Base-by-base conservation (phyloP, 1,140 invertebrate species). In the Batillaria attramentaria region DNA sequence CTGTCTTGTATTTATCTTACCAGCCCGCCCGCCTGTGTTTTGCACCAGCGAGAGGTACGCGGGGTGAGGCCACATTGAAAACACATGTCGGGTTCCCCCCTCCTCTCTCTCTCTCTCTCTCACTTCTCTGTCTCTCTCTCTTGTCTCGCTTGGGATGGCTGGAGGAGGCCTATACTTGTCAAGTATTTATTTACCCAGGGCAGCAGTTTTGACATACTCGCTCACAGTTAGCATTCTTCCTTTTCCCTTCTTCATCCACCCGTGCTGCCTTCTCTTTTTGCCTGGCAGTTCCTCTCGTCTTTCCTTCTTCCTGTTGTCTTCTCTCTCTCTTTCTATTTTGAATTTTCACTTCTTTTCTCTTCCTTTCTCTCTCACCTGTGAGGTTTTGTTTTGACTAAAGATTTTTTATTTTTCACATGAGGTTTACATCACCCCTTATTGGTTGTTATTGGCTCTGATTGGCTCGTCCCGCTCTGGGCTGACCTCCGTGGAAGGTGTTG, bases 1-100 rank as follows among this genome's bases (percentile, higher is more conserved):
- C 57, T 80, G 77, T 73, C 69, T 77, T 78, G 72, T 83, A 77
- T 83, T 81, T 82, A 81, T 86, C 75, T 83, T 78, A 31, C 73
- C 72, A 60, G 62, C 33, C 62, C 65, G 57, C 35, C 60, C 62
- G 75, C 37, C 65, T 79, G 79, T 72, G 74, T 78, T 80, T 81
- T 78, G 70, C 81, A 75, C 70, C 72, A 60, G 50, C 42, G 62
- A 68, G 72, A 72, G 72, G 73, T 42, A 46, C 35, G 24, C 75
- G 68, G 70, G 75, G 65, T 65, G 62, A 77, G 62, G 77, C 68
- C 80, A 77, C 74, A 79, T 77, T 75, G 79, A 50, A 70, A 81
- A 78, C 83, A 82, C 66, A 72, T 79, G 80, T 80, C 79, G 50
- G 37, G 18, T 65, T 54, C 54, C 72, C 18, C 28, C 68, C 54